phyloP scores from a whole-genome alignment of 2,113 vertebrate genomes.

The Otocyon megalotis region DNA sequence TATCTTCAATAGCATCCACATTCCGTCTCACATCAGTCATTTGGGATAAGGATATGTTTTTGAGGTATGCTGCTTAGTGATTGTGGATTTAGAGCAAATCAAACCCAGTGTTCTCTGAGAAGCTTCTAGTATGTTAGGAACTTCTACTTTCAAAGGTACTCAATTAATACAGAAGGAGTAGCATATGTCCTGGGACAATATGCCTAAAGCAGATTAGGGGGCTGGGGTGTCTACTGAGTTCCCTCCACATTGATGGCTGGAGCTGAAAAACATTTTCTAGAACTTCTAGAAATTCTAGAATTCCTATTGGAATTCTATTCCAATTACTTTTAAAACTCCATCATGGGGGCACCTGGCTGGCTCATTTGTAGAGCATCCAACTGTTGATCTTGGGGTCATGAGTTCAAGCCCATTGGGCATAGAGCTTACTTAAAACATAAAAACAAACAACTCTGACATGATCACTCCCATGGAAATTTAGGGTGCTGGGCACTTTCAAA shows the following conservation, averaged over 20 bases:
- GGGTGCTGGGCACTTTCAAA: background rate
- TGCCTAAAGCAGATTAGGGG: background rate
- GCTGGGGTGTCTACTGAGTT: background rate
- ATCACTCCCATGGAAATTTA: background rate
- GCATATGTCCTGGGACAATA: background rate
- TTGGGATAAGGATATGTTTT: background rate
- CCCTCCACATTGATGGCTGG: background rate
- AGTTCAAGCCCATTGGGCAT: background rate
- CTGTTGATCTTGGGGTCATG: background rate
- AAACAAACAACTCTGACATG: background rate
- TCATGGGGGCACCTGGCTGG: background rate
- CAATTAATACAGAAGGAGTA: background rate
- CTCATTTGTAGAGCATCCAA: background rate
- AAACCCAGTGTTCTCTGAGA: background rate
- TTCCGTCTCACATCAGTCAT: background rate
- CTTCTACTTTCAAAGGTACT: background rate
- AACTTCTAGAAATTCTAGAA: background rate
- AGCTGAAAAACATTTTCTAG: background rate
- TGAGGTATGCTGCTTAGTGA: background rate
- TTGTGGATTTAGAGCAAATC: background rate
- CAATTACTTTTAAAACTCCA: constrained; percentile 20
- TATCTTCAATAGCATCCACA: background rate
- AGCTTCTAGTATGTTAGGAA: background rate
- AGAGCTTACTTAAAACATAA: background rate
- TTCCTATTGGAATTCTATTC: background rate